Evolutionary conservation across 2,113 vertebrate genomes (phyloP).

Genomic region (Etheostoma spectabile): DNA sequence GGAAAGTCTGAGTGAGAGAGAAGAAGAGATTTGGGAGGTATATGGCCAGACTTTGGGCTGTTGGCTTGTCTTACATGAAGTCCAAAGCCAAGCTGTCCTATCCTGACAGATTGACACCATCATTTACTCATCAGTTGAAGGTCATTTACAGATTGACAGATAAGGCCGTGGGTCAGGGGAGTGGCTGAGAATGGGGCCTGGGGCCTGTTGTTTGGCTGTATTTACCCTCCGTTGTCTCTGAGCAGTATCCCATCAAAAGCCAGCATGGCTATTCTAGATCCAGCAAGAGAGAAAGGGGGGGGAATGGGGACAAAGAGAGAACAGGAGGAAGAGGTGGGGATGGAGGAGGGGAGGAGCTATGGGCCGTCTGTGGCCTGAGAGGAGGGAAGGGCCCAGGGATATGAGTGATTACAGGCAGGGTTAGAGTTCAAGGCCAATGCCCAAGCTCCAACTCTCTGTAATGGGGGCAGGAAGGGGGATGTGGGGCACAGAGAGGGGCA

Average conservation of each 20-base stretch:
- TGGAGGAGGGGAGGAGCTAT: conserved; percentile 51
- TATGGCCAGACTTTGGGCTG: conserved; percentile 50
- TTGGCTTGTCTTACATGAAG: conserved; percentile 71
- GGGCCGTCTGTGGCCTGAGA: conserved; percentile 81
- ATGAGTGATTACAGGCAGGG: conserved; percentile 87
- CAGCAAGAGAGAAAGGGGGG: conserved; percentile 40
- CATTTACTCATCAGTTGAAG: conserved; percentile 79
- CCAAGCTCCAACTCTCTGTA: conserved; percentile 78
- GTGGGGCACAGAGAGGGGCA: conserved; percentile 67
- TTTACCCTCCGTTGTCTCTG: conserved; percentile 71
- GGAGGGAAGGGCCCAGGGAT: conserved; percentile 82
- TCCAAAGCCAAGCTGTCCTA: conserved; percentile 63
- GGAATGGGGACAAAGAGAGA: conserved; percentile 61
- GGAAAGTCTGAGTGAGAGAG: conserved; percentile 32
- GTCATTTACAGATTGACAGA: conserved; percentile 77
- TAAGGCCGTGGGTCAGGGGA: conserved; percentile 65
- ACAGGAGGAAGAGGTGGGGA: conserved; percentile 67
- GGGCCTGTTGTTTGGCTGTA: conserved; percentile 75
- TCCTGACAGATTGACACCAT: conserved; percentile 78
- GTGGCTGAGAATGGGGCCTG: conserved; percentile 66
- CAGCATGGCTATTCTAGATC: conserved; percentile 68
- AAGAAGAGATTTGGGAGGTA: conserved; percentile 32
- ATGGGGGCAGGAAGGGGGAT: conserved; percentile 69
- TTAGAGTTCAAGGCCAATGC: conserved; percentile 85
- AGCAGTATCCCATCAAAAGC: conserved; percentile 68